Base-by-base conservation (phyloP, 2,888 invertebrate species). In the Chesias legatella region DNA sequence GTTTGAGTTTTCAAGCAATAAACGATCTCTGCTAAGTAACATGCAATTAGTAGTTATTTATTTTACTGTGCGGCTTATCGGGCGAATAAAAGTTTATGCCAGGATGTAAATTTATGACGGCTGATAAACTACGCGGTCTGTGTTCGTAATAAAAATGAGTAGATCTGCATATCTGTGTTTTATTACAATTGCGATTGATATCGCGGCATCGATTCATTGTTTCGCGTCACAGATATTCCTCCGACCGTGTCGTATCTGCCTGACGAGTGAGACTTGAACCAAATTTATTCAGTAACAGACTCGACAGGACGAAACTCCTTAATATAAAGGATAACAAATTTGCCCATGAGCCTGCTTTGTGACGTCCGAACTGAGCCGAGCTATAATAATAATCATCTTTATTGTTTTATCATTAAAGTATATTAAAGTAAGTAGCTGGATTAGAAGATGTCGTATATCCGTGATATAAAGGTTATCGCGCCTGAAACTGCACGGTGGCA, bases 131-230 rank as follows among this genome's bases (percentile, higher is more conserved):
- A 22, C 20, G 32, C 33, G 30, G 32, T 32, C 24, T 42, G 36
- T 41, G 35, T 29, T 42, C 33, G 40, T 34, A 24, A 41, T 49
- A 45, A 44, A 47, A 44, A 41, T 26, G 26, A 26, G 33, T 41
- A 37, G 10, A 37, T 29, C 10, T 29, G 13, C 22, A 36, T 30
- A 29, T 27, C 25, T 10, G 33, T 42, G 41, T 32, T 51, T 47
- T 48, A 51, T 50, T 45, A 34, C 36, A 33, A 47, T 47, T 41
- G 34, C 51, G 48, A 56, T 57, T 56, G 48, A 58, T 60, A 56
- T 61, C 51, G 56, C 56, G 55, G 53, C 50, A 60, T 63, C 59
- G 59, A 39, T 65, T 63, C 62, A 62, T 63, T 61, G 59, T 65
- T 63, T 51, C 52, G 48, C 47, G 22, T 10, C 39, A 48, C 51